A percentile compares a stretch with the other conserved stretches of the same genome.
Evolutionary conservation across 2,113 vertebrate species (phyloP).

Genomic region (mouse (Mus musculus)): DNA sequence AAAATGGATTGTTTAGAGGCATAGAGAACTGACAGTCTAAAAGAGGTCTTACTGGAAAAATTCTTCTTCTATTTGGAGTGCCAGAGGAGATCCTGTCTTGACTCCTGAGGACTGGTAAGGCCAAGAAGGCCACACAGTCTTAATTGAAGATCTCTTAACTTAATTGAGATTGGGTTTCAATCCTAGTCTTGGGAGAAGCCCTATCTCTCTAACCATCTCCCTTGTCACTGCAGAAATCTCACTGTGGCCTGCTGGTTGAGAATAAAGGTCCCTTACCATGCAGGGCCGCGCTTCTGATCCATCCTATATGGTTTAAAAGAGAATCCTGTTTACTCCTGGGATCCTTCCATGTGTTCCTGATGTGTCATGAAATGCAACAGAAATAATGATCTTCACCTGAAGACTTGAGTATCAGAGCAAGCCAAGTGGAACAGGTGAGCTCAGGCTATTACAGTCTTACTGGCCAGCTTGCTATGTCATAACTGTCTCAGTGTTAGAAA

Average conservation of each 20-base stretch:
- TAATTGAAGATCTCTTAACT: slow-evolving; percentile 72
- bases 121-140: slow-evolving; percentile 50
- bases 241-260: background rate
- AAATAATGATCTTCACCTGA: slow-evolving; percentile 1
- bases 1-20: slow-evolving; percentile 42
- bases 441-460: background rate
- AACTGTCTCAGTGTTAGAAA: background rate
- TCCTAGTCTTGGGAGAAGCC: slow-evolving; percentile 48
- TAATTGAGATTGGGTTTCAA: slow-evolving; percentile 77
- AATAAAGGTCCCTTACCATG: background rate
- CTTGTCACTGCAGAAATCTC: background rate
- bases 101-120: slow-evolving; percentile 5
- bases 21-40: slow-evolving; percentile 10
- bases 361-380: background rate
- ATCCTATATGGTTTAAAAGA: slow-evolving; percentile 30
- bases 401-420: slow-evolving; percentile 26
- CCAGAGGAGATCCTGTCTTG: slow-evolving; percentile 60
- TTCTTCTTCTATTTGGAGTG: slow-evolving; percentile 28
- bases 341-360: slow-evolving; percentile 26
- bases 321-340: background rate
- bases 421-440: background rate
- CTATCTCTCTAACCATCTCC: slow-evolving; percentile 51
- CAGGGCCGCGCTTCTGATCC: background rate
- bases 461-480: too few species aligned
- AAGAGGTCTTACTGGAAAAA: slow-evolving; percentile 62